Base-by-base conservation (phyloP, 1,140 invertebrate species). In the Aphelenchoides fujianensis region DNA sequence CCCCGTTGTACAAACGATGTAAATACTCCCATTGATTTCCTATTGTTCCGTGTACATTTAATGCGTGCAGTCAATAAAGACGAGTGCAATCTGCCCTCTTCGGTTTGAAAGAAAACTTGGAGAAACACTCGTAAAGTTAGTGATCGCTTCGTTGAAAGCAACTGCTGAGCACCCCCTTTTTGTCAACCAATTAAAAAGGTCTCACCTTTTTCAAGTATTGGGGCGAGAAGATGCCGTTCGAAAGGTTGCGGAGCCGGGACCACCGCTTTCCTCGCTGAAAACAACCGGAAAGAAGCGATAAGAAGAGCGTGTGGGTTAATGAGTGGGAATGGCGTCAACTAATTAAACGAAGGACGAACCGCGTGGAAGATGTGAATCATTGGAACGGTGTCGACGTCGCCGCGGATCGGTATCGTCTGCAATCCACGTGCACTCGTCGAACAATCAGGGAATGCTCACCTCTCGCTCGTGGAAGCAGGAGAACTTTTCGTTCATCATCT, bases 401-500 rank as follows among this genome's bases (percentile, higher is more conserved):
- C 78, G 16, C 31, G 2, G 30, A 74, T 41, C 19, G 74, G 71
- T 23, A 61, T 36, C 19, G 52, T 68, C 68, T 81, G 55, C 34
- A n/a, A n/a, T 79, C 37, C 27, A 28, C 16, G 7, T 30, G 5
- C 7, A 5, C 7, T 59, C 34, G 34, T 5, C 28, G 34, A 5
- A 66, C 19, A 19, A 7, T 68, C 5, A 34, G 31, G 31, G 55
- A 7, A 7, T n/a, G 23, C 52, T 35, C 7, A 75, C 74, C 36
- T 75, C 41, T 80, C 86, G 71, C 30, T 82, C 84, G 70, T 86
- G 84, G 75, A 87, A 87, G 70, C 81, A 82, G 48, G 84, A 84
- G 75, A 87, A 87, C 71, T 87, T 85, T 71, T 86, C 86, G 23
- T 86, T 78, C 54, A 87, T 84, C 54, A 87, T 84, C 72, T 87